Conservation (phyloP, 2,797 vertebrate species). For the Echiichthys vipera region DNA sequence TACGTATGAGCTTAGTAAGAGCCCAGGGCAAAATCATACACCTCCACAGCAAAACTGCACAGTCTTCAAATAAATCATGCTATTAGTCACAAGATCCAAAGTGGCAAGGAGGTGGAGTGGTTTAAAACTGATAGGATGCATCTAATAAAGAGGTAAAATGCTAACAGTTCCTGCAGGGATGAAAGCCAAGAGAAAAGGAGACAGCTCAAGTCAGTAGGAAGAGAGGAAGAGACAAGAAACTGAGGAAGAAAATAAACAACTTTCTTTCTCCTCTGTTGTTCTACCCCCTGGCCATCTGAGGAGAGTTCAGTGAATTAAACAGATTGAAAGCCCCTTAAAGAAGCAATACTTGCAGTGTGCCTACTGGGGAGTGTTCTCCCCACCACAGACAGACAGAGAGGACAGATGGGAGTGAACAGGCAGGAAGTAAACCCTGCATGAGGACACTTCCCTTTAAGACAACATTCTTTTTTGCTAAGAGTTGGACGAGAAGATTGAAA, state of each 20-base stretch:
- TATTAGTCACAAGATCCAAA: conserved; percentile 49
- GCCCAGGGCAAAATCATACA: conserved; percentile 18
- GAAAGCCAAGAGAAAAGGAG: conserved; percentile 12
- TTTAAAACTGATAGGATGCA: conserved; percentile 29
- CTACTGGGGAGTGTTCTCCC: conserved; percentile 1
- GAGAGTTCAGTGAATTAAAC: conserved; percentile 41
- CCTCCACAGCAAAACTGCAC: conserved; percentile 18
- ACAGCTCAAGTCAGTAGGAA: not conserved
- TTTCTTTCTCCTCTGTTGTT: conserved; percentile 6
- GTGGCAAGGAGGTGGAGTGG: conserved; percentile 13
- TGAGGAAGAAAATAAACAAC: conserved; percentile 7
- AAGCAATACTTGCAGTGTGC: not conserved
- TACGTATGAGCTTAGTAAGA: conserved; percentile 8
- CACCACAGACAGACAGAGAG: not conserved
- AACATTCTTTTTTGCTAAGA: not conserved
- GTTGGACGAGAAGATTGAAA: not conserved
- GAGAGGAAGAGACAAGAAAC: conserved; percentile 2
- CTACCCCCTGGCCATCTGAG: conserved; percentile 4
- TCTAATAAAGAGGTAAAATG: conserved; percentile 49
- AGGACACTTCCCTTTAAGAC: not conserved
- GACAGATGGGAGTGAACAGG: not conserved
- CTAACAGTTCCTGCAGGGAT: conserved; percentile 38
- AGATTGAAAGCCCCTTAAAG: conserved; percentile 42
- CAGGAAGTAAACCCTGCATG: not conserved
- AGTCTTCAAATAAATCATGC: conserved; percentile 21